These are phyloP conservation scores for Verasper variegatus DNA, from an alignment of 2,113 vertebrate species.

Conservation along the genomic window DNA sequence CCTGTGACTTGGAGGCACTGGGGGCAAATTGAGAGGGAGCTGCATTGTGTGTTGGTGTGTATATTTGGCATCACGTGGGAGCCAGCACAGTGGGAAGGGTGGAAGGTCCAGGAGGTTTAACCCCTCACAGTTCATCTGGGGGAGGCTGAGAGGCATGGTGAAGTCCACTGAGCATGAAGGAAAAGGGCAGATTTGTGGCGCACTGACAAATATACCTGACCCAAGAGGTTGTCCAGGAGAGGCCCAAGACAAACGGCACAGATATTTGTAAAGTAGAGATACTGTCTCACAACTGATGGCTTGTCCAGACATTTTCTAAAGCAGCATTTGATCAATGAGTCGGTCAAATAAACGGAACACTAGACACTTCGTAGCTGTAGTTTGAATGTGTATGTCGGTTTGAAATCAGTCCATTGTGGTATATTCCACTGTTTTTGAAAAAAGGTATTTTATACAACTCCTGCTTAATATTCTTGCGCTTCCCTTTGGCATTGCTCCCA, in stretches of 20 bases:
- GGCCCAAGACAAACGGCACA: neutral
- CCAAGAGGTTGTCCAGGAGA: neutral
- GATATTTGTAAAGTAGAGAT: neutral
- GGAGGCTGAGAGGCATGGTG: conserved; percentile 17
- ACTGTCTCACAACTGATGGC: neutral
- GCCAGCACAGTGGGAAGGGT: conserved; percentile 59
- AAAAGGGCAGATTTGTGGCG: conserved; percentile 22
- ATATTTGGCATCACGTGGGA: conserved; percentile 59
- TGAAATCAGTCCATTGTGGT: neutral
- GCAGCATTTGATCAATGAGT: conserved; percentile 7
- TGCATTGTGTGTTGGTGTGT: conserved; percentile 35
- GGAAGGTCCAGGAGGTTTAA: conserved; percentile 63
- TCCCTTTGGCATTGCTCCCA: neutral
- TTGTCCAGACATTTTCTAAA: neutral
- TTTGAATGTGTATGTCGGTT: conserved; percentile 1
- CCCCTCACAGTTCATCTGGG: conserved; percentile 60
- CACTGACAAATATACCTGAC: conserved; percentile 1
- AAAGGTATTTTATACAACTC: neutral
- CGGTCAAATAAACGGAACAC: conserved; percentile 8
- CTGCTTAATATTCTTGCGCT: neutral
- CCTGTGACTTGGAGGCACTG: conserved; percentile 45
- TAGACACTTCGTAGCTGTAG: neutral
- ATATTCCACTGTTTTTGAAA: neutral
- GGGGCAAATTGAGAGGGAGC: conserved; percentile 37
- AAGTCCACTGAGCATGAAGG: conserved; percentile 44